Base-by-base conservation (phyloP, 2,888 invertebrate species). In the Dorcus parallelipipedus region DNA sequence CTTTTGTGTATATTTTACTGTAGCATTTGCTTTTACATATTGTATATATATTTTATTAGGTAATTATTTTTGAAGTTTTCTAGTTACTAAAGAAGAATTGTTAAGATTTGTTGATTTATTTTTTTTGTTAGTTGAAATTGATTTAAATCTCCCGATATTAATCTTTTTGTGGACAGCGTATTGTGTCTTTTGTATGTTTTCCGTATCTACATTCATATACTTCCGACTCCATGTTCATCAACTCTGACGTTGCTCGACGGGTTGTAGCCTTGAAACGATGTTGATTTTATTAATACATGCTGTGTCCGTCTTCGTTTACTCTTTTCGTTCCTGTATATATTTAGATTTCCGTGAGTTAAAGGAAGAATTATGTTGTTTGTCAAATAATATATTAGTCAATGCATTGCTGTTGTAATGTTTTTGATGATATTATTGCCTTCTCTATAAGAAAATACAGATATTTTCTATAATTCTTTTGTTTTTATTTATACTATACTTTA, bases 371-470 rank as follows among this genome's bases (percentile, higher is more conserved):
- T 43, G 51, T 50, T 50, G 51, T 56, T 56, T 56, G 51, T 56
- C 45, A 53, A 51, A 58, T 38, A 52, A 38, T 40, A 60, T 65
- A 66, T 69, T 66, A 26, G 39, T 56, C 56, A 66, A 61, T 64
- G 66, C 67, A 67, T 71, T 69, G 68, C 67, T 65, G 63, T 60
- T 64, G 70, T 71, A 66, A 71, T 73, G 71, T 68, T 66, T 66
- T 69, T 71, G 72, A 72, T 67, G 68, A 69, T 72, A 72, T 71
- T 71, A 69, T 69, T 72, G 73, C 73, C 73, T 73, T 74, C 69
- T 64, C 61, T 61, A 68, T 65, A 67, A 69, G 67, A 73, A 71
- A 73, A 75, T 75, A 75, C 72, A 74, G 68, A 72, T 75, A 75
- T 75, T 75, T 75, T 75, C 73, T 73, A 73, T 72, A 71, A 64